phyloP scores from a whole-genome alignment of 2,888 invertebrate genomes.

The Chromoteleia sp. region DNA sequence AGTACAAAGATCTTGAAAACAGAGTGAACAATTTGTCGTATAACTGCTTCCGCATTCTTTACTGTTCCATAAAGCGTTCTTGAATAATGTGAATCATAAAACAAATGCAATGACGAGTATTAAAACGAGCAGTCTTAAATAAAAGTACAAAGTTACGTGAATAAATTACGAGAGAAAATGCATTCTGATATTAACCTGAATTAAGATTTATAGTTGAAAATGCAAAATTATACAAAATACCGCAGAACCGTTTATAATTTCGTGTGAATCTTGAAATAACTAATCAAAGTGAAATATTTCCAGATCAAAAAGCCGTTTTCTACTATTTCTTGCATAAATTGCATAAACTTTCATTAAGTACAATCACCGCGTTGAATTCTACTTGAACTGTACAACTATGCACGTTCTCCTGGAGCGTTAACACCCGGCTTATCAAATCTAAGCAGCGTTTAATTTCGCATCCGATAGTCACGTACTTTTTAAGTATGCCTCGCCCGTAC shows the following conservation, averaged over 20 bases:
- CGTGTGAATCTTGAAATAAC: slow-evolving; percentile 6
- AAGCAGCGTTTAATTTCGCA: slow-evolving; percentile 9
- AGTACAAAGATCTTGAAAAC: not conserved
- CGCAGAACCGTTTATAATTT: slow-evolving; percentile 17
- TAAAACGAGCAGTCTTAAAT: slow-evolving; percentile 17
- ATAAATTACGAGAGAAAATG: slow-evolving; percentile 30
- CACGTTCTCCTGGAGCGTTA: not conserved
- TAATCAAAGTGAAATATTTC: slow-evolving; percentile 36
- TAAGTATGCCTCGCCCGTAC: slow-evolving; percentile 7
- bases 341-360: slow-evolving; percentile 29
- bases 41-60: not conserved
- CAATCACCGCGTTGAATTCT: not conserved
- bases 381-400: not conserved
- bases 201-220: slow-evolving; percentile 24
- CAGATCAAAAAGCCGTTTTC: slow-evolving; percentile 16
- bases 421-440: slow-evolving; percentile 22
- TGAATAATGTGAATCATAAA: slow-evolving; percentile 7
- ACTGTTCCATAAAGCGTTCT: not conserved
- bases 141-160: slow-evolving; percentile 29
- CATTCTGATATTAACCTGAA: slow-evolving; percentile 32
- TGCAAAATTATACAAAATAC: slow-evolving; percentile 27
- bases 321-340: slow-evolving; percentile 3
- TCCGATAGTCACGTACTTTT: slow-evolving; percentile 32
- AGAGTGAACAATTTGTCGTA: slow-evolving; percentile 10
- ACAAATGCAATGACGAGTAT: slow-evolving; percentile 14